Conservation (phyloP, 2,113 vertebrate genomes). For the Mungos mungo region DNA sequence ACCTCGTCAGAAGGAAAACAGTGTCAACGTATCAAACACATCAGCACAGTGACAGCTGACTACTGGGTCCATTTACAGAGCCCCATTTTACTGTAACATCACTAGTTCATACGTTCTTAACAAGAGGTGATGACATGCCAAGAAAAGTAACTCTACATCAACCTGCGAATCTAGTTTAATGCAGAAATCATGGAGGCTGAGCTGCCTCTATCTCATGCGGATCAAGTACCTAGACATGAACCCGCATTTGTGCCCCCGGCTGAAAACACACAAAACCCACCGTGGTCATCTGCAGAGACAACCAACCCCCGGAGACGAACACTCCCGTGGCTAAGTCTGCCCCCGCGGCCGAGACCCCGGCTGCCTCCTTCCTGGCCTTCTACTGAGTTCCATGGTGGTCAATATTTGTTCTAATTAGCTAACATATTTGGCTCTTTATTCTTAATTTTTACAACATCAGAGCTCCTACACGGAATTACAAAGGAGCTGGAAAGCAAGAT, state of each 20-base stretch:
- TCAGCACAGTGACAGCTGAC: neutral
- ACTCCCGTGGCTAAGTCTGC: neutral
- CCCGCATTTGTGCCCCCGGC: neutral
- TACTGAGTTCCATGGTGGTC: neutral
- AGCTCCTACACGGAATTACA: neutral
- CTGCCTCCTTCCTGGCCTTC: neutral
- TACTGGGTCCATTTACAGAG: neutral
- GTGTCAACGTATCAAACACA: neutral
- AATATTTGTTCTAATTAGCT: neutral
- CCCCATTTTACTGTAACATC: neutral
- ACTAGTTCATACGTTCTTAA: neutral
- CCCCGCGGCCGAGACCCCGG: neutral
- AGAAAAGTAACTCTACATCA: neutral
- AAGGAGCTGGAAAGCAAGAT: neutral
- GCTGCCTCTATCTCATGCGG: neutral
- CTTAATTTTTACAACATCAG: neutral
- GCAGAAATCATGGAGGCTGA: neutral
- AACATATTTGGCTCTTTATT: neutral
- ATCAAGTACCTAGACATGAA: conserved; percentile 11
- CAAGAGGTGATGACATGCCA: neutral
- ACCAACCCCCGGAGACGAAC: neutral
- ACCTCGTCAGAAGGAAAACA: neutral
- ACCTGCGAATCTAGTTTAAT: neutral
- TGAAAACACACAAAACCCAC: neutral
- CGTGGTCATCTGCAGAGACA: neutral